Evolutionary conservation across 2,113 vertebrate genomes (phyloP).

Genomic region (Cnemophilus loriae): DNA sequence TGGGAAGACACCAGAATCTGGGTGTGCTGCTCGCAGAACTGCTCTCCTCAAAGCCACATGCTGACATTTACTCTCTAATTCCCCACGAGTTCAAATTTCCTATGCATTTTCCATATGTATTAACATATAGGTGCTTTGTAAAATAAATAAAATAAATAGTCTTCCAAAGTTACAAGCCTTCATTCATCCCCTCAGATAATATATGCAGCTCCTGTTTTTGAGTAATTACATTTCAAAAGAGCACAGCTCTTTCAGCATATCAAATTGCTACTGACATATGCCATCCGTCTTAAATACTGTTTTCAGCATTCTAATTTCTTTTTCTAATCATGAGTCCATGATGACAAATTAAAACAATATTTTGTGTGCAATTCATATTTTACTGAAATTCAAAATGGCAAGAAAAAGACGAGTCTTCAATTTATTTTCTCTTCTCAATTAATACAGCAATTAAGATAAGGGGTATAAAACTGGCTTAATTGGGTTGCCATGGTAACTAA

Average conservation of each 20-base stretch:
- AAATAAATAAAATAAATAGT: not conserved
- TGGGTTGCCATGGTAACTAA: slow-evolving; percentile 72
- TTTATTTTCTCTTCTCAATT: slow-evolving; percentile 69
- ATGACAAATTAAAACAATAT: slow-evolving; percentile 69
- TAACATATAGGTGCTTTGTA: not conserved
- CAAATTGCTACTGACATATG: slow-evolving; percentile 46
- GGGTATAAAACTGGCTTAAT: slow-evolving; percentile 67
- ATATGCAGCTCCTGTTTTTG: slow-evolving; percentile 38
- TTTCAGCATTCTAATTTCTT: slow-evolving; percentile 65
- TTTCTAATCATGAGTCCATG: slow-evolving; percentile 47
- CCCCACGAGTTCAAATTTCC: not conserved
- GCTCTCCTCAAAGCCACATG: not conserved
- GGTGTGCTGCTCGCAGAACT: not conserved
- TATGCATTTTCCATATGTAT: fast-evolving
- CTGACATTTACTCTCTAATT: not conserved
- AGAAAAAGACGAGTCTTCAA: slow-evolving; percentile 54
- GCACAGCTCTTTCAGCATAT: slow-evolving; percentile 49
- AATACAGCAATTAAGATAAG: slow-evolving; percentile 70
- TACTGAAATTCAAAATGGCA: slow-evolving; percentile 47
- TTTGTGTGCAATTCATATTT: slow-evolving; percentile 68
- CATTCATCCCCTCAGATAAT: slow-evolving; percentile 20
- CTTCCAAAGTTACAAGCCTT: not conserved
- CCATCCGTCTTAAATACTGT: slow-evolving; percentile 64
- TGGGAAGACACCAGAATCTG: not conserved
- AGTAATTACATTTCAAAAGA: slow-evolving; percentile 62